Evolutionary conservation across 2,797 vertebrate genomes (phyloP).

Genomic region (Gila robusta): DNA sequence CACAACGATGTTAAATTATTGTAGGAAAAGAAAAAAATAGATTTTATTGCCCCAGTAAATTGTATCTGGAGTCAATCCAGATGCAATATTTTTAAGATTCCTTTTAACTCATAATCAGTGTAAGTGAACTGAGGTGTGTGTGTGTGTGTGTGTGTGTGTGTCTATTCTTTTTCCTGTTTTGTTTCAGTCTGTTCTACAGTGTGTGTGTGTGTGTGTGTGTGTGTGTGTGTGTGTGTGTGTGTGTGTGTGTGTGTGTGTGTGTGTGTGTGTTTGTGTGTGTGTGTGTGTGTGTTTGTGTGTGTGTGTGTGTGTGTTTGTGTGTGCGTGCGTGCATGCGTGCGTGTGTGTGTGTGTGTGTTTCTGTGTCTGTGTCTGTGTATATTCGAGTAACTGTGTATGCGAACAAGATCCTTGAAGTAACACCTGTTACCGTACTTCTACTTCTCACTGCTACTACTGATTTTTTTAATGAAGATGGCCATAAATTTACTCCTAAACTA

Average conservation of each 20-base stretch:
- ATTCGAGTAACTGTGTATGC: background rate
- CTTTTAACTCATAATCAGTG: constrained; percentile 11
- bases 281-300: background rate
- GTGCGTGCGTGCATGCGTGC: background rate
- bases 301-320: background rate
- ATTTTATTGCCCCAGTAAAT: constrained; percentile 35
- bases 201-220: background rate
- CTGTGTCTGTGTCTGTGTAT: background rate
- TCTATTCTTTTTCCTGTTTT: too few relatives aligned
- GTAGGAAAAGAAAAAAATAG: background rate
- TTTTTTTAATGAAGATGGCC: background rate
- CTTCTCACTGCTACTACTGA: background rate
- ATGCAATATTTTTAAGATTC: constrained; percentile 30
- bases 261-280: too few relatives aligned
- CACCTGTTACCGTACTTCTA: background rate
- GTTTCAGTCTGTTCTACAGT: too few relatives aligned
- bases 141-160: background rate
- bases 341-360: background rate
- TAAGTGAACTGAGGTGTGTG: background rate
- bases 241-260: too few relatives aligned
- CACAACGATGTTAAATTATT: constrained; percentile 14
- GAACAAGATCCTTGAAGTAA: background rate
- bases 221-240: background rate
- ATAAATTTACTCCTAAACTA: background rate
- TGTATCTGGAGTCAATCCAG: constrained; percentile 28